Base-by-base conservation (phyloP, 2,888 invertebrate genomes). In the Timema cristinae region DNA sequence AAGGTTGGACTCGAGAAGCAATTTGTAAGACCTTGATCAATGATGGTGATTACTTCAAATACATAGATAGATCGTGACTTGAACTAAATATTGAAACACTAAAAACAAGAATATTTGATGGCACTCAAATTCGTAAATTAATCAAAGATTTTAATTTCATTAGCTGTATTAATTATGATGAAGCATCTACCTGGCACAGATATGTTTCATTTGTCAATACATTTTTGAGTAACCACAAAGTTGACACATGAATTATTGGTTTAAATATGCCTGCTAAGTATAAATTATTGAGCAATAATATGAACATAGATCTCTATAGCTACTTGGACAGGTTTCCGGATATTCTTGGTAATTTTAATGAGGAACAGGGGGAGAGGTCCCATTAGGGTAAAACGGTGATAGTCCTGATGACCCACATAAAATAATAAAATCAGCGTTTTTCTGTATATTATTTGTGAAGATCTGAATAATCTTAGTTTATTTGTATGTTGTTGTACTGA, bases 281-380 rank as follows among this genome's bases (percentile, higher is more conserved):
- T 4, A 61, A 7, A 0, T 11, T n/a, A 5, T 49, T 50, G 5
- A 63, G 50, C 8, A 50, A 0, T 50, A 61, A 56, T 69, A 50
- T 59, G 61, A 69, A 15, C 69, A 49, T 69, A 63, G 15, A 69
- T 11, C 0, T 51, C 16, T 11, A 50, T 50, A 32, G 16, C 49
- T 63, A 15, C 15, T 59, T 51, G 50, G 50, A 50, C 69, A 69
- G 47, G 47, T 59, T 50, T 7, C 50, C 16, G 8, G 69, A 48
- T 49, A 63, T 50, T 16, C 50, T 10, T 50, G 50, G 63, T 61
- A 5, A 7, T 69, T 61, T 50, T 50, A 61, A 63, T 50, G 69
- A 63, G 16, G 50, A 61, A 63, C 63, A 69, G 50, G 51, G 69
- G 51, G 15, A 69, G 50, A 47, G 49, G 13, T 69, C 48, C 49